These are phyloP conservation scores for Luperina nickerlii DNA, from an alignment of 2,888 invertebrate genomes.

Conservation along the genomic window DNA sequence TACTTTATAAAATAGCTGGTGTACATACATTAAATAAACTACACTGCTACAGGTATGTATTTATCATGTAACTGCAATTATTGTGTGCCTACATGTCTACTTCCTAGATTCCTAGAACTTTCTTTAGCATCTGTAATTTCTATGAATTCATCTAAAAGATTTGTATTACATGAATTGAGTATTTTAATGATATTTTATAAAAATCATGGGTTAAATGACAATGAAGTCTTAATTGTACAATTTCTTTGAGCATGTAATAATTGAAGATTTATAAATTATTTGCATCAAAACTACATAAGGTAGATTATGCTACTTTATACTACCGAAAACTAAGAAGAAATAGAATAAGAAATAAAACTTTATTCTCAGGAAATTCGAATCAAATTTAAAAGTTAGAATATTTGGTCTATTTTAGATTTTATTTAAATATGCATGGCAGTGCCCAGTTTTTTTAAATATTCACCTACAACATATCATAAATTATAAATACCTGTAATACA, in stretches of 20 bases:
- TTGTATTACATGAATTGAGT: constrained; percentile 1
- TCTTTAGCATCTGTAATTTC: constrained; percentile 12
- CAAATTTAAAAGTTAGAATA: background rate
- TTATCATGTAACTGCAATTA: constrained; percentile 47
- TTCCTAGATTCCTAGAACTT: constrained; percentile 43
- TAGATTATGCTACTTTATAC: background rate
- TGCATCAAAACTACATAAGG: background rate
- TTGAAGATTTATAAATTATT: background rate
- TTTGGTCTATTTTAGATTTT: constrained; percentile 21
- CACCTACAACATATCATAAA: constrained; percentile 30
- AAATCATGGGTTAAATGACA: background rate
- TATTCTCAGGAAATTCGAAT: constrained; percentile 1
- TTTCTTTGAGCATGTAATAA: background rate
- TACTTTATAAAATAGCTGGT: constrained; percentile 1
- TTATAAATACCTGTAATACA: constrained; percentile 56
- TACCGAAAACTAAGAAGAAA: background rate
- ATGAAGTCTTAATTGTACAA: constrained; percentile 9
- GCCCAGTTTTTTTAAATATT: constrained; percentile 31
- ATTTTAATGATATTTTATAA: background rate
- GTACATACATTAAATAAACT: constrained; percentile 18
- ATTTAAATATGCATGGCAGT: constrained; percentile 24
- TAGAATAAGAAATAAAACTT: background rate
- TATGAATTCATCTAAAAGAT: constrained; percentile 7
- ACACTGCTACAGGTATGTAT: constrained; percentile 24
- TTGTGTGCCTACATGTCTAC: constrained; percentile 25